These are phyloP conservation scores for Imbricaverruca yamaguchii DNA, from an alignment of 2,888 invertebrate genomes.

Conservation along the genomic window DNA sequence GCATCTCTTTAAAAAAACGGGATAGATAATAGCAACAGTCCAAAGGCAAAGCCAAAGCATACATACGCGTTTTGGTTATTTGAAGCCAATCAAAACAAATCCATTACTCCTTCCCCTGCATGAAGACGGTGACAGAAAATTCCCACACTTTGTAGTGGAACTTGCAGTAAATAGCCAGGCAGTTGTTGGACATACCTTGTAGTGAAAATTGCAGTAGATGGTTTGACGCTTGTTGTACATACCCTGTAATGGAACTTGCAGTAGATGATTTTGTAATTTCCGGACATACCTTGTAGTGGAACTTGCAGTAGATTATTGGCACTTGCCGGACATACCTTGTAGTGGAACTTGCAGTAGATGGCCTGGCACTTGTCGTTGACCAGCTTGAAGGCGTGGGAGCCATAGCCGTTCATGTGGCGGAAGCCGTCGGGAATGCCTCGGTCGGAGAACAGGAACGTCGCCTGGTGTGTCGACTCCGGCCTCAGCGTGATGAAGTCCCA, in stretches of 20 bases:
- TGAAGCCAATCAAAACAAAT: too few relatives aligned
- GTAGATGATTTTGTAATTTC: conserved; percentile 59
- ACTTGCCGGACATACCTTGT: background rate
- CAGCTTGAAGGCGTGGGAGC: conserved; percentile 87
- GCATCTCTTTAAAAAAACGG: too few relatives aligned
- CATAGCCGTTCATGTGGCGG: conserved; percentile 91
- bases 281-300: too few relatives aligned
- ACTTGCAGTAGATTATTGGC: too few relatives aligned
- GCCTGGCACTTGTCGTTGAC: conserved; percentile 64
- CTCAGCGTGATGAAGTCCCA: conserved; percentile 90
- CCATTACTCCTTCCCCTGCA: too few relatives aligned
- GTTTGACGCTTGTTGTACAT: conserved; percentile 55
- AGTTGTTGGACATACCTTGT: background rate
- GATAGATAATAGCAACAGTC: too few relatives aligned
- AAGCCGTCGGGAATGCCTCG: conserved; percentile 89
- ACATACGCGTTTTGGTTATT: too few relatives aligned
- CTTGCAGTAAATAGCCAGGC: too few relatives aligned
- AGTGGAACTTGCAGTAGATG: conserved; percentile 59
- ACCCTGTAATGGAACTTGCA: conserved; percentile 48
- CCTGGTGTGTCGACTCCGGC: conserved; percentile 79
- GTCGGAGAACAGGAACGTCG: conserved; percentile 76
- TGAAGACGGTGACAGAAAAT: too few relatives aligned
- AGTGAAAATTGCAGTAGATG: conserved; percentile 59
- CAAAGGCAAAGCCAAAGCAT: too few relatives aligned
- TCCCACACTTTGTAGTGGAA: too few relatives aligned